Evolutionary conservation across 1,140 invertebrate species (phyloP).

Genomic region (Eriocheir sinensis): DNA sequence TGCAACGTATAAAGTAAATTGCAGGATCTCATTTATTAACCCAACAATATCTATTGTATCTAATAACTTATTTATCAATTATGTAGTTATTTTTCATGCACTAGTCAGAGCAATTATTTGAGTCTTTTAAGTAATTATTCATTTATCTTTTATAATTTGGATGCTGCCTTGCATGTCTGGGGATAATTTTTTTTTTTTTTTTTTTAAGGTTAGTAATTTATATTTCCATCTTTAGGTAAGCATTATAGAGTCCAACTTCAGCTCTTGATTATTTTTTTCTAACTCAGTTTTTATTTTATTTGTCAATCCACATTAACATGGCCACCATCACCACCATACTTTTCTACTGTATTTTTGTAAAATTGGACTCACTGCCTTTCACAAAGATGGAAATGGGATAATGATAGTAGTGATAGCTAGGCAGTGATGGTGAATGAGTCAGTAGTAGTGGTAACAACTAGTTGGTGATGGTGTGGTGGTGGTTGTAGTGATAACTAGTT

Average conservation of each 20-base stretch:
- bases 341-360: too few relatives aligned
- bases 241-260: too few relatives aligned
- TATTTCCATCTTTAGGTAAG: neutral
- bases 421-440: too few relatives aligned
- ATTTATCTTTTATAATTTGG: neutral
- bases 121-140: too few relatives aligned
- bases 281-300: neutral
- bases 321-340: too few relatives aligned
- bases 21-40: neutral
- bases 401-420: too few relatives aligned
- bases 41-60: neutral
- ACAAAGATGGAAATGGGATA: too few relatives aligned
- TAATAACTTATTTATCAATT: neutral
- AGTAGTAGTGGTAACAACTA: too few relatives aligned
- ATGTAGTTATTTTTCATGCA: neutral
- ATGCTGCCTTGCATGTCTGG: neutral
- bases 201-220: neutral
- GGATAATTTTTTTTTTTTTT: neutral
- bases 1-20: conserved; percentile 68
- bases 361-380: too few relatives aligned
- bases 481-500: too few relatives aligned
- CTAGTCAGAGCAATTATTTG: too few relatives aligned
- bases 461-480: too few relatives aligned
- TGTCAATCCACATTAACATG: neutral
- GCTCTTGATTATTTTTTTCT: neutral